Evolutionary conservation across 2,113 vertebrate genomes (phyloP).

Genomic region (Seriola rivoliana): DNA sequence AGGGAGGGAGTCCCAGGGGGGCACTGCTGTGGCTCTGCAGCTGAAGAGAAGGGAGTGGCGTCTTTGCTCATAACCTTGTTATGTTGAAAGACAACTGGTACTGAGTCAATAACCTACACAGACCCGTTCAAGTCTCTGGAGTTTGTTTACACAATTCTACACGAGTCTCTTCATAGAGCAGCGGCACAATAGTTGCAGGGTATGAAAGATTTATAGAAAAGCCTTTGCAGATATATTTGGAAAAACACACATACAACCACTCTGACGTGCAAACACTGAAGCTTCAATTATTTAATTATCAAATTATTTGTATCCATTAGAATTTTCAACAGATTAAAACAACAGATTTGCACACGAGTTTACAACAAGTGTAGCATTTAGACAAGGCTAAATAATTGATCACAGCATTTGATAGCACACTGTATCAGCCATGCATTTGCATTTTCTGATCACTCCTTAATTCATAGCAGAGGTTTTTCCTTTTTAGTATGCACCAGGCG

Average conservation of each 20-base stretch:
- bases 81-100: conserved; percentile 32
- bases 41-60: conserved; percentile 33
- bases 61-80: conserved; percentile 59
- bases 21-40: conserved; percentile 1
- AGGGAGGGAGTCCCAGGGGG: conserved; percentile 53
- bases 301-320: conserved; percentile 2
- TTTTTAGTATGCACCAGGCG: conserved; percentile 37
- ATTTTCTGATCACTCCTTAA: conserved; percentile 63
- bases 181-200: background rate
- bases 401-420: background rate
- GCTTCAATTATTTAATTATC: conserved; percentile 6
- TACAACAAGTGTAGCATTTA: conserved; percentile 5
- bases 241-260: background rate
- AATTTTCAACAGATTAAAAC: conserved; percentile 7
- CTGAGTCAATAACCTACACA: conserved; percentile 6
- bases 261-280: conserved; percentile 11
- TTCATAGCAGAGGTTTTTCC: no score
- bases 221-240: background rate
- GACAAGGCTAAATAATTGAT: no score
- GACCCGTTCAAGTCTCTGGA: background rate
- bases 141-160: conserved; percentile 27
- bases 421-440: conserved; percentile 55
- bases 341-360: background rate
- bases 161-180: background rate
- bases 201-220: conserved; percentile 3